Conservation (phyloP, 1,140 invertebrate genomes). For the Zeugodacus cucurbitae region DNA sequence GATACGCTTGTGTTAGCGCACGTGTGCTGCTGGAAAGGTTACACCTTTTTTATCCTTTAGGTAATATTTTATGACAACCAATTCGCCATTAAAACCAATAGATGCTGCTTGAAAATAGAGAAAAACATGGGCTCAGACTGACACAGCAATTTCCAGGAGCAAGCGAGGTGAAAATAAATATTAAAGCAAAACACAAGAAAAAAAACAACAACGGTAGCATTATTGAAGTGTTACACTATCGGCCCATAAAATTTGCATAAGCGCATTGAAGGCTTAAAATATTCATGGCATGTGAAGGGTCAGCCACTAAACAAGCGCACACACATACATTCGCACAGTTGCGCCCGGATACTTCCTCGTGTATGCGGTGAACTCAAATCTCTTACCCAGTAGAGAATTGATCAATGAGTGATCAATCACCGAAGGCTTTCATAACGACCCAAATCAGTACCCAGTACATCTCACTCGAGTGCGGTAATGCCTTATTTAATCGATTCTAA, state of each 20-base stretch:
- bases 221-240: constrained; percentile 35
- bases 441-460: no score
- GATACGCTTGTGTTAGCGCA: neutral
- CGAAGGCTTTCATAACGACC: neutral
- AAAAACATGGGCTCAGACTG: neutral
- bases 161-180: neutral
- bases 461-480: no score
- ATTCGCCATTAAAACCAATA: constrained; percentile 33
- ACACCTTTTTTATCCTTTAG: constrained; percentile 27
- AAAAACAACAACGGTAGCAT: neutral
- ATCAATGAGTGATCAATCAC: neutral
- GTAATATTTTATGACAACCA: constrained; percentile 39
- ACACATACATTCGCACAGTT: neutral
- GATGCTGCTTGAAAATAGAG: neutral
- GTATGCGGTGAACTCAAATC: no score
- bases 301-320: neutral
- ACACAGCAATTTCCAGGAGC: neutral
- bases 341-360: neutral
- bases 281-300: constrained; percentile 39
- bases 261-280: constrained; percentile 40
- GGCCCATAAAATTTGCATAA: constrained; percentile 42
- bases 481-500: no score
- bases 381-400: neutral
- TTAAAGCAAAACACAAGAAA: neutral
- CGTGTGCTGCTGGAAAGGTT: neutral